phyloP scores from a whole-genome alignment of 2,888 invertebrate genomes.

The Galerucella calmariensis region DNA sequence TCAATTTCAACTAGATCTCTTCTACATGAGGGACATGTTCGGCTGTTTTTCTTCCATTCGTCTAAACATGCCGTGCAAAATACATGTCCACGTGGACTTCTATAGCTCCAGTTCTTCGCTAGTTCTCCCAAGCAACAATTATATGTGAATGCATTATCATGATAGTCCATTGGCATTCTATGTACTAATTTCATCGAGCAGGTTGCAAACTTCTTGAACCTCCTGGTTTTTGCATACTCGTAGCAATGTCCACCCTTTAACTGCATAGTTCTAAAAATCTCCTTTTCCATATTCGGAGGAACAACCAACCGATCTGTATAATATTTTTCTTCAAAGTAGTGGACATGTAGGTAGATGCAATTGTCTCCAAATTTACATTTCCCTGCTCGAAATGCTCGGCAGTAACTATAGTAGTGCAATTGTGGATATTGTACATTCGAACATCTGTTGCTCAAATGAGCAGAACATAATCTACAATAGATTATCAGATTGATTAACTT shows the following conservation, averaged over 20 bases:
- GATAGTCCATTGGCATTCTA: no score
- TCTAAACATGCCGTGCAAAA: slow-evolving; percentile 6
- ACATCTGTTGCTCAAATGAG: not conserved
- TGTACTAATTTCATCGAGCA: no score
- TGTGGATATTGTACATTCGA: not conserved
- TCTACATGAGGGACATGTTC: not conserved
- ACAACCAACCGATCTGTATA: not conserved
- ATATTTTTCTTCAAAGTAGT: slow-evolving; percentile 3
- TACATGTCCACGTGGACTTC: slow-evolving; percentile 1
- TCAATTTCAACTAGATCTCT: not conserved
- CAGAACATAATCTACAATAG: not conserved
- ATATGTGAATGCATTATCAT: not conserved
- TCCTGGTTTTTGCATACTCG: not conserved
- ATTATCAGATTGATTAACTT: not conserved
- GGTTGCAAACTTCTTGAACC: not conserved
- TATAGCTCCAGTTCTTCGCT: not conserved
- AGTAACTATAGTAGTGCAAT: not conserved
- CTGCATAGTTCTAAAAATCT: not conserved
- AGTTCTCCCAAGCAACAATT: slow-evolving; percentile 6
- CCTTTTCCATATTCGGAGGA: not conserved
- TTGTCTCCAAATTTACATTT: no score
- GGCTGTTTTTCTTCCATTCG: not conserved
- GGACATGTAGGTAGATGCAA: no score
- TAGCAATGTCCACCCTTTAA: not conserved
- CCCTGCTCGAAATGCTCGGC: no score